Percentiles rank a stretch among this genome's conserved stretches.
These are phyloP conservation scores for Osedax frankpressi DNA, from an alignment of 2,888 invertebrate species.

Conservation along the genomic window DNA sequence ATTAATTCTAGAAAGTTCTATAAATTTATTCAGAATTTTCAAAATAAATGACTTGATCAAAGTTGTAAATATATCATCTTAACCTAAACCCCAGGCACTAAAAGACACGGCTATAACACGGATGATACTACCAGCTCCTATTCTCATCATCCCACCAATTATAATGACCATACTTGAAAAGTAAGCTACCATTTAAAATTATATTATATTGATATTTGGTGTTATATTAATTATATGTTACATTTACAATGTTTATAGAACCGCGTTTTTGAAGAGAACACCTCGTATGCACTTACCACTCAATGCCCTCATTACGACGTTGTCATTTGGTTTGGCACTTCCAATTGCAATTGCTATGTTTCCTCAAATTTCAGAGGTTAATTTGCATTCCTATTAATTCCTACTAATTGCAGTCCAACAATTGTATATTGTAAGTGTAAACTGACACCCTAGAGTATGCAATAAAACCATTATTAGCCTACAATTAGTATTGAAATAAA, in stretches of 20 bases:
- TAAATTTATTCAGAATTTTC: too few species aligned
- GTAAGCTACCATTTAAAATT: slow-evolving; percentile 31
- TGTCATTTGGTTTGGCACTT: slow-evolving; percentile 46
- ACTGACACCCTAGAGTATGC: too few species aligned
- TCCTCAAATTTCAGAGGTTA: slow-evolving; percentile 46
- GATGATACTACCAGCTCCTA: slow-evolving; percentile 45
- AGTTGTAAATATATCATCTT: too few species aligned
- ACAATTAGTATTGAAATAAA: not conserved
- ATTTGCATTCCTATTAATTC: slow-evolving; percentile 17
- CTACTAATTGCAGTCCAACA: not conserved
- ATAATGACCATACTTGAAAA: slow-evolving; percentile 45
- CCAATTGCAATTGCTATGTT: slow-evolving; percentile 49
- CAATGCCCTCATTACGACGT: slow-evolving; percentile 46
- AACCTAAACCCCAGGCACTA: slow-evolving; percentile 43
- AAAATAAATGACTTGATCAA: too few species aligned
- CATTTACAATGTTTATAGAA: slow-evolving; percentile 33
- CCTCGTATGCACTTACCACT: slow-evolving; percentile 45
- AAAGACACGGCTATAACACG: slow-evolving; percentile 45
- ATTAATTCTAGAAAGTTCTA: too few species aligned
- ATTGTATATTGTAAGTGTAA: not conserved
- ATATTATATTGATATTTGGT: slow-evolving; percentile 5
- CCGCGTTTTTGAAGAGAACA: slow-evolving; percentile 38
- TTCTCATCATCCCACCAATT: slow-evolving; percentile 44
- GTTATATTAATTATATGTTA: too few species aligned
- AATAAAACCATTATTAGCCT: not conserved